These are phyloP conservation scores for Bucco capensis DNA, from an alignment of 2,113 vertebrate species.

Conservation along the genomic window DNA sequence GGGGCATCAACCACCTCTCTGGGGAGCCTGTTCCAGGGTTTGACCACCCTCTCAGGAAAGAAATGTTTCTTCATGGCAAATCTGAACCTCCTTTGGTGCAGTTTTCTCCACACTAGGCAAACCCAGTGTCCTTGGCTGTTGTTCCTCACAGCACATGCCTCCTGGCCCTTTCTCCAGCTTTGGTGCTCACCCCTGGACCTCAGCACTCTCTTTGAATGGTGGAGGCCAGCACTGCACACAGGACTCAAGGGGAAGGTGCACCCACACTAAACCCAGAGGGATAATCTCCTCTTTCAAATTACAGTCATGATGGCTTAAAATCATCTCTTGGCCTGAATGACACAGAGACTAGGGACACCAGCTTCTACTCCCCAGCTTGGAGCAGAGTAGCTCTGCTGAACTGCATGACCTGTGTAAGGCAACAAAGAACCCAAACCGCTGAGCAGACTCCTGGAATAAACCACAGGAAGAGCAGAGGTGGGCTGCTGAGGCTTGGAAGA, in stretches of 20 bases:
- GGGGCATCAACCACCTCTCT: background rate
- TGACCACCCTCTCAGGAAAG: background rate
- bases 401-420: background rate
- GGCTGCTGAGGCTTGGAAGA: background rate
- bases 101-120: background rate
- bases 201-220: background rate
- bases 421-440: background rate
- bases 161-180: background rate
- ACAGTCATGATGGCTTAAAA: background rate
- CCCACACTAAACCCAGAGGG: background rate
- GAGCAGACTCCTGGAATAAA: background rate
- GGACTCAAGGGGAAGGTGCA: background rate
- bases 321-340: background rate
- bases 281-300: background rate
- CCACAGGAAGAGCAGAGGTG: rapidly evolving
- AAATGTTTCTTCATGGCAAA: background rate
- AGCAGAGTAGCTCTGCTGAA: background rate
- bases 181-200: background rate
- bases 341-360: background rate
- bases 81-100: background rate
- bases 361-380: background rate
- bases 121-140: rapidly evolving
- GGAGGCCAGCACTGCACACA: background rate
- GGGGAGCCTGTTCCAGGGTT: background rate
- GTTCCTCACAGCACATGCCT: background rate